Conservation (phyloP, 2,888 invertebrate species). For the Cheiracanthium punctorium region DNA sequence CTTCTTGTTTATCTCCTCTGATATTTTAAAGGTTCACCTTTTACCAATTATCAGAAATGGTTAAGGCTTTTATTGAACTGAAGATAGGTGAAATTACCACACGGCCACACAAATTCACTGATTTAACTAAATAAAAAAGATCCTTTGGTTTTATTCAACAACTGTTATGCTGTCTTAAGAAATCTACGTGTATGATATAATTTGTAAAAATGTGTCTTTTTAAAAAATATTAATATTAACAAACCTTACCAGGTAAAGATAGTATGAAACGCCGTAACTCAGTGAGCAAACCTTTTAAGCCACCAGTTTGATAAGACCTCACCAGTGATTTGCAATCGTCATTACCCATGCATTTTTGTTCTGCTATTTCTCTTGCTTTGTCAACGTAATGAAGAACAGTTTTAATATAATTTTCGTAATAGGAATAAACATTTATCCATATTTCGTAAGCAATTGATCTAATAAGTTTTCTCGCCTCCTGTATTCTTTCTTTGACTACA, state of each 20-base stretch:
- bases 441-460: conserved; percentile 18
- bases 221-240: no score
- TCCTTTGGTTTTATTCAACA: no score
- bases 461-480: neutral
- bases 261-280: conserved; percentile 14
- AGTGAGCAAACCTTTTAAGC: conserved; percentile 23
- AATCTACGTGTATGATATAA: no score
- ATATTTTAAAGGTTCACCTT: no score
- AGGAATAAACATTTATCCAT: conserved; percentile 32
- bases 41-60: no score
- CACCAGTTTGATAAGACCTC: conserved; percentile 30
- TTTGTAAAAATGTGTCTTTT: no score
- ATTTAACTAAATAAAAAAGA: no score
- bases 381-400: neutral
- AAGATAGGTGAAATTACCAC: no score
- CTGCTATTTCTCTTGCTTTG: conserved; percentile 19
- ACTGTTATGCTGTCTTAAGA: no score
- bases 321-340: conserved; percentile 44
- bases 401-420: conserved; percentile 33
- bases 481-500: neutral
- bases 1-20: no score
- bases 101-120: no score
- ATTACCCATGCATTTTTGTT: conserved; percentile 31
- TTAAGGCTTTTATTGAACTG: no score
- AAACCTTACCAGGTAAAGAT: conserved; percentile 41